Evolutionary conservation across 1,140 invertebrate species (phyloP), one percentile per base, ranked within the genome.

Genomic region (Colletes latitarsis): DNA sequence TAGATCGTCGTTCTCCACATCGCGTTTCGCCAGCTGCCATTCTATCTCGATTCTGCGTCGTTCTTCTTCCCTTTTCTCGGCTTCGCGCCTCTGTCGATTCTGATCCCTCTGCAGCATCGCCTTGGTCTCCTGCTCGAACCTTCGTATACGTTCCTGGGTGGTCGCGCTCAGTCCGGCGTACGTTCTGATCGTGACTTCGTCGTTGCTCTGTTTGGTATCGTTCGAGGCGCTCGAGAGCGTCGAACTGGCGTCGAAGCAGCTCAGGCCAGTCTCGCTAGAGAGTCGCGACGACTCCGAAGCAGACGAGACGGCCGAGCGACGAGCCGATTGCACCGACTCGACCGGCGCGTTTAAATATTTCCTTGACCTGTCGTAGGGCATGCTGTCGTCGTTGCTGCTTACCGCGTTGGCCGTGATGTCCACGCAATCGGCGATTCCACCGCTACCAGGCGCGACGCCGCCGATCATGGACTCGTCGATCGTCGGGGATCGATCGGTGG

Each of bases 111-210:
- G 94, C n/a, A 96, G 87, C 93, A 96, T 95, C 19, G 96, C 96
- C 84, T 95, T 94, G 0, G 96, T 95, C 89, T 96, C 96, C 87
- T 96, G 93, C 88, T 97, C 96, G 89, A 96, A 96, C 83, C 95
- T 95, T 79, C 93, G 94, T 64, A 96, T 95, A 80, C 96, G 91
- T 84, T 96, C 95, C 87, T 96, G 94, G 1, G 95, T 96, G 1
- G 93, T 94, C 14, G 94, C 94, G 77, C 94, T 94, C 12, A 95
- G 89, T 49, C 95, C 94, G 0, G 94, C 92, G 77, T 96, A 95
- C 0, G 94, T 94, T 68, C 93, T 92, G 75, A 95, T 94, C 15
- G 94, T 90, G 8, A 94, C 92, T 80, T 94, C 94, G 73, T 94
- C 94, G 62, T 93, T 93, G 67, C 90, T 92, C 71, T 92, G 92